A percentile compares a stretch with the other conserved stretches of the same genome.
phyloP scores from a whole-genome alignment of 2,888 invertebrate species.

The Protonemura montana region DNA sequence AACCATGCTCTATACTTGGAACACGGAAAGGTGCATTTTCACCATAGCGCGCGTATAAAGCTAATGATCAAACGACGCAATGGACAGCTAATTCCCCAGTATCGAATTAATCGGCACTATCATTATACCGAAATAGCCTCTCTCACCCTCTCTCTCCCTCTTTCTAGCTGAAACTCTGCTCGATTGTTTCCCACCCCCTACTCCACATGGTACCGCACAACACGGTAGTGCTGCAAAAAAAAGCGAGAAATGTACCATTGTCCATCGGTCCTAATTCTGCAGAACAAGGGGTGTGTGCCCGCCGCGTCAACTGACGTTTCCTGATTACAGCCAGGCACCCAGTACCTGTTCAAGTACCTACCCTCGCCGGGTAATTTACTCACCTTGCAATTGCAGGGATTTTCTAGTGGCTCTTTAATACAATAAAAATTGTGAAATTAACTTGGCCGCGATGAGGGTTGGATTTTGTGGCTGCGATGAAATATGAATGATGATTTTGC shows the following conservation, averaged over 20 bases:
- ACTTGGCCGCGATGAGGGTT: background rate
- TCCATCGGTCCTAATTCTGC: background rate
- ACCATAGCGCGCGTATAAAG: background rate
- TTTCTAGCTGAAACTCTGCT: background rate
- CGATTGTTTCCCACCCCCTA: constrained; percentile 26
- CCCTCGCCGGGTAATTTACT: constrained; percentile 32
- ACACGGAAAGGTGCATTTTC: background rate
- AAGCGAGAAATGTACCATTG: background rate
- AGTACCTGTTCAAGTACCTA: constrained; percentile 23
- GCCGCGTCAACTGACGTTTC: constrained; percentile 31
- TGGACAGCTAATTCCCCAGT: constrained; percentile 24
- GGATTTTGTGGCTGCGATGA: background rate
- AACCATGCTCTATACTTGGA: background rate
- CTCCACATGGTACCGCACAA: background rate
- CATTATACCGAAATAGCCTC: background rate
- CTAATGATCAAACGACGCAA: background rate
- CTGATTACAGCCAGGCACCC: background rate
- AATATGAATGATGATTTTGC: background rate
- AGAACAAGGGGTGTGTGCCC: background rate
- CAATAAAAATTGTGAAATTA: constrained; percentile 19
- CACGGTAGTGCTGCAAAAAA: background rate
- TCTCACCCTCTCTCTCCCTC: background rate
- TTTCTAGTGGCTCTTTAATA: background rate
- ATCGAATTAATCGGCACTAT: constrained; percentile 25
- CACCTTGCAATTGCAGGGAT: background rate